These are phyloP conservation scores for Schmidtea mediterranea DNA, from an alignment of 1,140 invertebrate species.

Conservation along the genomic window DNA sequence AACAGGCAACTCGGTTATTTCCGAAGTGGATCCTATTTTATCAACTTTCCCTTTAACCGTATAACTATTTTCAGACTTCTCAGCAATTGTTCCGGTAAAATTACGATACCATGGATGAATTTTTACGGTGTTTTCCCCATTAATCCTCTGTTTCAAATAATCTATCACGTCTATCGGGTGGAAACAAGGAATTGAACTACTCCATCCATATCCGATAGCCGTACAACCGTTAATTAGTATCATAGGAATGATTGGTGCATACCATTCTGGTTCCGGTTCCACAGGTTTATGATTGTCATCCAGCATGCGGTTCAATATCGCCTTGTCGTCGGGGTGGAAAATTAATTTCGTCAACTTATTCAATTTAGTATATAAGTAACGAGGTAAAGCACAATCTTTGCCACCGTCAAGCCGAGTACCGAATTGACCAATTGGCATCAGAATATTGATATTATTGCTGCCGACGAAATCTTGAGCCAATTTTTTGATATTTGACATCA, in stretches of 20 bases:
- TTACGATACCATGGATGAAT: conserved; percentile 75
- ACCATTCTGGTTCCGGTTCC: conserved; percentile 52
- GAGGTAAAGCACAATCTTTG: conserved; percentile 79
- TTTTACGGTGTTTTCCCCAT: conserved; percentile 42
- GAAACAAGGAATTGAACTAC: conserved; percentile 83
- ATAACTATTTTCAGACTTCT: conserved; percentile 39
- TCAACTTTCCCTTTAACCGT: conserved; percentile 55
- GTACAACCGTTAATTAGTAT: conserved; percentile 83
- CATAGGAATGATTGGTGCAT: conserved; percentile 83
- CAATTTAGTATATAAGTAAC: conserved; percentile 86
- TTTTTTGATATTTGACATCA: conserved; percentile 87
- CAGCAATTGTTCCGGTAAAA: conserved; percentile 31
- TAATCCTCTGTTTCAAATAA: conserved; percentile 54
- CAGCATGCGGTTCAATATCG: conserved; percentile 47
- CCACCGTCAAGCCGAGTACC: conserved; percentile 56
- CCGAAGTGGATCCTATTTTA: conserved; percentile 47
- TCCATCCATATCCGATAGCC: conserved; percentile 95
- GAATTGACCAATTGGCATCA: conserved; percentile 85
- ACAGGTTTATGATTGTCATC: conserved; percentile 78
- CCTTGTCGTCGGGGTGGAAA: conserved; percentile 64
- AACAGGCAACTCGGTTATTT: conserved; percentile 84
- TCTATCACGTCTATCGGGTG: conserved; percentile 67
- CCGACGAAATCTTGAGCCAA: too few relatives aligned
- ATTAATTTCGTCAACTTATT: conserved; percentile 47
- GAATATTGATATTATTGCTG: conserved; percentile 77